Percentiles rank a stretch among this genome's conserved stretches.
Conservation (phyloP, 2,113 vertebrate genomes). For the Prochilodus magdalenae region DNA sequence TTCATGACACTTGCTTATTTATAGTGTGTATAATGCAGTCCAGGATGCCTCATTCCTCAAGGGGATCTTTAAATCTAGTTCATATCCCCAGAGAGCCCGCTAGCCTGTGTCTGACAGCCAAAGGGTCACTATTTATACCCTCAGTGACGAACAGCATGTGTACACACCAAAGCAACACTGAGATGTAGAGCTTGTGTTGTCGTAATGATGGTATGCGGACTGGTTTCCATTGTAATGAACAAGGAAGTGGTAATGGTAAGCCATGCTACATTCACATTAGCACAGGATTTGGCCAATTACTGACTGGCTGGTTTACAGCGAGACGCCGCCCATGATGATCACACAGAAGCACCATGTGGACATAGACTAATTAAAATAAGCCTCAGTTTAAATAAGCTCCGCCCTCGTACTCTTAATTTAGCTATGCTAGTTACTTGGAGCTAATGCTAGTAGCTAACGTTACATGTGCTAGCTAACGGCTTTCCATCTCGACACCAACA, state of each 20-base stretch:
- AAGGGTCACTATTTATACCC: slow-evolving; percentile 54
- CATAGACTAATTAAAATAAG: too few relatives aligned
- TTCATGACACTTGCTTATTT: slow-evolving; percentile 42
- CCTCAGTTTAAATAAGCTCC: too few relatives aligned
- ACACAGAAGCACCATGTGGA: too few relatives aligned
- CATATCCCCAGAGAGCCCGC: slow-evolving; percentile 44
- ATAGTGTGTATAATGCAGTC: slow-evolving; percentile 33
- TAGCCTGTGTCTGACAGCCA: slow-evolving; percentile 52
- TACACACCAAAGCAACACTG: slow-evolving; percentile 11
- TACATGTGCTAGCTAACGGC: too few relatives aligned
- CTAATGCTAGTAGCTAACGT: too few relatives aligned
- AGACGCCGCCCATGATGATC: too few relatives aligned
- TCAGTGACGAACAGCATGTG: slow-evolving; percentile 42
- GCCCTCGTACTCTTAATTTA: too few relatives aligned
- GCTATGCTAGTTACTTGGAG: too few relatives aligned
- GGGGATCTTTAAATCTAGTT: slow-evolving; percentile 54
- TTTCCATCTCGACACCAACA: too few relatives aligned
- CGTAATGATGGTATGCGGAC: slow-evolving; percentile 47
- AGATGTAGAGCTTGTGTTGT: slow-evolving; percentile 58
- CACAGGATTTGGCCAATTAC: too few relatives aligned
- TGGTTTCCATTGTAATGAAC: slow-evolving; percentile 40
- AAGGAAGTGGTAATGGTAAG: neutral
- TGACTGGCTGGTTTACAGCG: too few relatives aligned
- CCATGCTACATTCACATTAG: slow-evolving; percentile 15
- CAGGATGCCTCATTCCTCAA: slow-evolving; percentile 32